phyloP scores from a whole-genome alignment of 2,888 invertebrate genomes.

The Argynnis bischoffii region DNA sequence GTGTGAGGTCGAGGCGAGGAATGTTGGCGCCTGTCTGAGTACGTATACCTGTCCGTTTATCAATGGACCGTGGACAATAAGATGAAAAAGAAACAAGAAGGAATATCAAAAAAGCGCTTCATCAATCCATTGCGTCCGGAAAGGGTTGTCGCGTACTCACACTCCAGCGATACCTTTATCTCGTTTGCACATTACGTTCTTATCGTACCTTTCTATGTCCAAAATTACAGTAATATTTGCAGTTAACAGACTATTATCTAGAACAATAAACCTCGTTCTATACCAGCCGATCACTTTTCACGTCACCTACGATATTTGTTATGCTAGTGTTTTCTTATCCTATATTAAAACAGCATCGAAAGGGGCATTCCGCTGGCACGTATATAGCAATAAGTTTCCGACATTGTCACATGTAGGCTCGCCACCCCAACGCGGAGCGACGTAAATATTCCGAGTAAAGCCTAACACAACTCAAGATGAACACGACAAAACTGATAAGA shows the following conservation, averaged over 20 bases:
- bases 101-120: slow-evolving; percentile 78
- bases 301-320: slow-evolving; percentile 31
- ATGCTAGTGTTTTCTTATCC: slow-evolving; percentile 37
- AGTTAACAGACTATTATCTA: slow-evolving; percentile 27
- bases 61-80: slow-evolving; percentile 79
- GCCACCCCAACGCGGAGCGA: slow-evolving; percentile 63
- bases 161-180: slow-evolving; percentile 35
- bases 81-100: slow-evolving; percentile 65
- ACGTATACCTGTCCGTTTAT: slow-evolving; percentile 82
- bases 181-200: slow-evolving; percentile 31
- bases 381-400: slow-evolving; percentile 64
- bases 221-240: slow-evolving; percentile 29
- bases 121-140: slow-evolving; percentile 76
- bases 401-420: slow-evolving; percentile 70
- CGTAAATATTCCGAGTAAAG: slow-evolving; percentile 79
- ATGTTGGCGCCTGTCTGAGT: slow-evolving; percentile 83
- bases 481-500: slow-evolving; percentile 81
- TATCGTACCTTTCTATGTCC: slow-evolving; percentile 28
- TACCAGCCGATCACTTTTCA: slow-evolving; percentile 30
- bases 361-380: slow-evolving; percentile 46
- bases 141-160: slow-evolving; percentile 69
- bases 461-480: slow-evolving; percentile 82
- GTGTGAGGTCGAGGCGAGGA: slow-evolving; percentile 82
- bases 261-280: slow-evolving; percentile 32
- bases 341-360: slow-evolving; percentile 45